Percentiles rank a stretch among this genome's conserved stretches.
Evolutionary conservation across 2,113 vertebrate genomes (phyloP).

Genomic region (Theristicus caerulescens): DNA sequence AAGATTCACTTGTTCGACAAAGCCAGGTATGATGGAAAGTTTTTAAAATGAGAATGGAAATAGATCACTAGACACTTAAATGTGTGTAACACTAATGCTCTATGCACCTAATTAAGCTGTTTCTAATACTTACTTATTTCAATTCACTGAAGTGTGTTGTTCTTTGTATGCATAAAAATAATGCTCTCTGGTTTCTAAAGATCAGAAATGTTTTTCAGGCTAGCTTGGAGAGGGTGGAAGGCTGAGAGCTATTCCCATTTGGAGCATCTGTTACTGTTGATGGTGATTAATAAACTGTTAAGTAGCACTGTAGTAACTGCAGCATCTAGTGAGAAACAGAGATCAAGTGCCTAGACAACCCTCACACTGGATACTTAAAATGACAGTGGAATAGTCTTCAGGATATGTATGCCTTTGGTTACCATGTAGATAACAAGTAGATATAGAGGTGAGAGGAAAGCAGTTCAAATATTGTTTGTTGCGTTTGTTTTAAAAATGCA

Average conservation of each 20-base stretch:
- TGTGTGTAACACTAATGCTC: background rate
- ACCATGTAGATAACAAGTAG: fast-evolving
- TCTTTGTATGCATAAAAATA: background rate
- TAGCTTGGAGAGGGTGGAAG: background rate
- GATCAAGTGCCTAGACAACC: background rate
- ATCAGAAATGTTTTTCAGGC: background rate
- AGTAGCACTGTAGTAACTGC: background rate
- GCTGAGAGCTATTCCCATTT: background rate
- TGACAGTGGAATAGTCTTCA: background rate
- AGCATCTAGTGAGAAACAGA: background rate
- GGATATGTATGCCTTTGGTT: background rate
- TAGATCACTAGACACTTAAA: background rate
- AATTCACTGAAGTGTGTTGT: background rate
- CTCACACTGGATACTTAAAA: background rate
- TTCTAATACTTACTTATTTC: background rate
- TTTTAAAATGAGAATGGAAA: background rate
- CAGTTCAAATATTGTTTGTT: background rate
- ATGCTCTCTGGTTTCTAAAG: background rate
- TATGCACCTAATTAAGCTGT: background rate
- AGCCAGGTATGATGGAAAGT: slow-evolving; percentile 83
- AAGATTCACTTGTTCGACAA: slow-evolving; percentile 88
- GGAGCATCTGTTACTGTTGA: background rate
- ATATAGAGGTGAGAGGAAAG: background rate
- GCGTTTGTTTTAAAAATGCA: background rate
- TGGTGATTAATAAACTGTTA: background rate